These are phyloP conservation scores for Pediacus dermestoides DNA, from an alignment of 2,888 invertebrate species.

Conservation along the genomic window DNA sequence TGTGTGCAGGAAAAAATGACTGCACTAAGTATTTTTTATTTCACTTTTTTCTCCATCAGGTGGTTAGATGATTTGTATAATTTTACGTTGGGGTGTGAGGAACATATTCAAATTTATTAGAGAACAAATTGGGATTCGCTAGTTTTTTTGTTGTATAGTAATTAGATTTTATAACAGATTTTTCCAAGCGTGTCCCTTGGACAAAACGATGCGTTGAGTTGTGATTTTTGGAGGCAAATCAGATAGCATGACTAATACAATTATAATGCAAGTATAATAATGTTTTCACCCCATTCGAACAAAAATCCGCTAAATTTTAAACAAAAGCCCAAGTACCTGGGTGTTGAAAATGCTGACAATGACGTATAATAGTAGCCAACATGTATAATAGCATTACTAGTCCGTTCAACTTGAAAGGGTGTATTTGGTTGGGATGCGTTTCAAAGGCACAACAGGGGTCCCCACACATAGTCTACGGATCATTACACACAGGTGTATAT, in stretches of 20 bases:
- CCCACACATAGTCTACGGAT: slow-evolving; percentile 44
- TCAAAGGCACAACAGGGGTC: slow-evolving; percentile 43
- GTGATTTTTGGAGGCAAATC: too few species aligned
- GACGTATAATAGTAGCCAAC: slow-evolving; percentile 36
- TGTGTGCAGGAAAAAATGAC: too few species aligned
- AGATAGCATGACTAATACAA: slow-evolving; percentile 37
- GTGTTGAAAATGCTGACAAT: slow-evolving; percentile 34
- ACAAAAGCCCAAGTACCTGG: slow-evolving; percentile 28
- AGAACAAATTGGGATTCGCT: too few species aligned
- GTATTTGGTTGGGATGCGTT: slow-evolving; percentile 31
- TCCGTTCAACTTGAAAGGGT: slow-evolving; percentile 39
- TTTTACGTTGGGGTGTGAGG: too few species aligned
- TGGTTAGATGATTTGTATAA: too few species aligned
- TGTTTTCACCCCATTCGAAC: slow-evolving; percentile 28
- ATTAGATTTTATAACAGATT: too few species aligned
- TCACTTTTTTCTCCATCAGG: too few species aligned
- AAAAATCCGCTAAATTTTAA: slow-evolving; percentile 34
- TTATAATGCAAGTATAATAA: slow-evolving; percentile 35
- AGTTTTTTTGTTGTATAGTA: too few species aligned
- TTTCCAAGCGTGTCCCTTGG: too few species aligned
- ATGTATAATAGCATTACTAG: slow-evolving; percentile 38
- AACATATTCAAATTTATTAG: too few species aligned
- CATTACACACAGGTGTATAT: slow-evolving; percentile 48
- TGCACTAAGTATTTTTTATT: too few species aligned
- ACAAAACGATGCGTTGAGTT: too few species aligned